Evolutionary conservation across 2,113 vertebrate species (phyloP).

Genomic region (Cynopterus brachyotis): DNA sequence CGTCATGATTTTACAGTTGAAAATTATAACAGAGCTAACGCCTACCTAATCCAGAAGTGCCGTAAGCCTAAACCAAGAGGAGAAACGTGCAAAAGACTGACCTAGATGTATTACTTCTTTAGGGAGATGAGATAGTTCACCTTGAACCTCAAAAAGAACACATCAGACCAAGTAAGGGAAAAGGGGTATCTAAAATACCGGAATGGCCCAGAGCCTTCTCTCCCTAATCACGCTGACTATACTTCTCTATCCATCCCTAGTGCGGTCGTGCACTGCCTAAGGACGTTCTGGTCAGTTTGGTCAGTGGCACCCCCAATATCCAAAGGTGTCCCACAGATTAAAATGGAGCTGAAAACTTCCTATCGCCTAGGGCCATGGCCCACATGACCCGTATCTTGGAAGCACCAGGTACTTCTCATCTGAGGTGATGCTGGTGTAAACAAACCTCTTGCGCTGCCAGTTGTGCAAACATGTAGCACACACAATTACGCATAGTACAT

Average conservation of each 20-base stretch:
- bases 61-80: not conserved
- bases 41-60: not conserved
- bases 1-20: not conserved
- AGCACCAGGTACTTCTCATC: not conserved
- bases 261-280: no score
- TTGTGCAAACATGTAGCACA: not conserved
- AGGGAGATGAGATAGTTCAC: not conserved
- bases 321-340: not conserved
- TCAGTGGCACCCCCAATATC: not conserved
- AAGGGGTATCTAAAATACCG: not conserved
- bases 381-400: not conserved
- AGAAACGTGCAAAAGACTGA: not conserved
- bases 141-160: not conserved
- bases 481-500: not conserved
- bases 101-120: conserved; percentile 15
- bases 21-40: not conserved
- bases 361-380: not conserved
- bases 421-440: not conserved
- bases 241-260: not conserved
- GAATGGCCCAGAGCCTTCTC: not conserved
- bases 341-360: not conserved
- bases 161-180: not conserved
- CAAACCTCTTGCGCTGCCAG: not conserved
- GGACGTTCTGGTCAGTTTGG: not conserved
- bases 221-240: not conserved